Base-by-base conservation (phyloP, 2,797 vertebrate genomes). In the Oreochromis mossambicus region DNA sequence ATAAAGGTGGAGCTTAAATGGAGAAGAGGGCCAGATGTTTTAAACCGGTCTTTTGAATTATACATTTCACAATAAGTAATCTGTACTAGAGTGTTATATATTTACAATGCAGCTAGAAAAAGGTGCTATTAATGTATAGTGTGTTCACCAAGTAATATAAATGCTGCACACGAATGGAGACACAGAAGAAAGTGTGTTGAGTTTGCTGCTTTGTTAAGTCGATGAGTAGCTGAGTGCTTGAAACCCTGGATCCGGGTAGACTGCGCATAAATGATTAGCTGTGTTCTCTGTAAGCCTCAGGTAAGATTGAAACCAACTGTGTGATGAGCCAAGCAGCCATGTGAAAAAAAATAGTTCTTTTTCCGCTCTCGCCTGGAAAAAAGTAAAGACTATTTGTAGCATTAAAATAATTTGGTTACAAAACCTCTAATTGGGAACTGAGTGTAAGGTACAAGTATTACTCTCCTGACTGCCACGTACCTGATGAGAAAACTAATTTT, bases 401-500 rank as follows among this genome's bases (percentile, higher is more conserved):
- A 32, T 75, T 29, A 75, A 75, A 75, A 75, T 50, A 19, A 75
- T 75, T 50, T 75, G 43, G 68, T 48, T 75, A 32, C 0, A 75
- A 75, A 75, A 12, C 17, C 46, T n/a, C 26, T 32, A 1, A 50
- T 50, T 50, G 32, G 43, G 70, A 32, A 75, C n/a, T n/a, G 10
- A 32, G 43, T 50, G 0, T 32, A 75, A 75, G 17, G 26, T 8
- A 75, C 26, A 50, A 50, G 6, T 12, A 32, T 50, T 2, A 32
- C 43, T 32, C 70, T 75, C 1, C 43, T 0, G 26, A 0, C 4
- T 50, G 70, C 26, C 29, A 19, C 10, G 10, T 50, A 48, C 43
- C 68, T 8, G 43, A 50, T 61, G 56, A 19, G 83, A 87, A 51
- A 88, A 89, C 82, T 21, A 77, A 46, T 78, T 80, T 82, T 10